Evolutionary conservation across 1,140 invertebrate genomes (phyloP), one percentile per base, ranked within the genome.

Genomic region (Drosophila auraria): DNA sequence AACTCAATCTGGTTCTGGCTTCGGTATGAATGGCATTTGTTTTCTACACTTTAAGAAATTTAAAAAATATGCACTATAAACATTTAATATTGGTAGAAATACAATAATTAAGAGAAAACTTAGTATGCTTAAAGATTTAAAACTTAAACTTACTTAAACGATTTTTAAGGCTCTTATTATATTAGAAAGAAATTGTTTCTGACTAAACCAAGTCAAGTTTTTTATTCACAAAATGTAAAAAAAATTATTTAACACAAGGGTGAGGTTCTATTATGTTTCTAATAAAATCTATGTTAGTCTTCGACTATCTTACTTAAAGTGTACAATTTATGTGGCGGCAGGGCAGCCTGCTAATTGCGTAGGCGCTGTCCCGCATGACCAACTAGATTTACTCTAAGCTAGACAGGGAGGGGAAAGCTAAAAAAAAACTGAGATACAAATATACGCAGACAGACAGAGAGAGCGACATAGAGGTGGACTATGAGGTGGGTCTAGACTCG

Each of bases 331-430:
- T 62, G 70, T 70, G 70, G 53, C 62, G 54, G 44, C 69, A 53
- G 69, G 68, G 81, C 73, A 78, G 36, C 47, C 60, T 63, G 70
- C 70, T 89, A 83, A 87, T 89, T 89, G 80, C 84, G 84, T 87
- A 89, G 84, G 84, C 70, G 83, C 73, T 76, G 73, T 50, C 70
- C 83, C 76, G 83, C 70, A 87, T 87, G 80, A 77, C 76, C 83
- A 87, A 87, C 61, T 87, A 77, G 64, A 66, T 63, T 56, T 45
- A 56, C 25, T 51, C 11, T 38, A 15, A 11, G 27, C 14, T 56
- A 14, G 42, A 45, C 11, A 54, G 63, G 42, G 47, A 20, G 3
- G 15, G n/a, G 12, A 25, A 33, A 6, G 1, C n/a, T 56, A 25
- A 17, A 5, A 23, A n/a, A 20, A 20, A 33, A 56, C 0, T 40